A percentile compares a stretch with the other conserved stretches of the same genome.
phyloP scores from a whole-genome alignment of 2,797 vertebrate species.

The Pseudomugil tenellus region DNA sequence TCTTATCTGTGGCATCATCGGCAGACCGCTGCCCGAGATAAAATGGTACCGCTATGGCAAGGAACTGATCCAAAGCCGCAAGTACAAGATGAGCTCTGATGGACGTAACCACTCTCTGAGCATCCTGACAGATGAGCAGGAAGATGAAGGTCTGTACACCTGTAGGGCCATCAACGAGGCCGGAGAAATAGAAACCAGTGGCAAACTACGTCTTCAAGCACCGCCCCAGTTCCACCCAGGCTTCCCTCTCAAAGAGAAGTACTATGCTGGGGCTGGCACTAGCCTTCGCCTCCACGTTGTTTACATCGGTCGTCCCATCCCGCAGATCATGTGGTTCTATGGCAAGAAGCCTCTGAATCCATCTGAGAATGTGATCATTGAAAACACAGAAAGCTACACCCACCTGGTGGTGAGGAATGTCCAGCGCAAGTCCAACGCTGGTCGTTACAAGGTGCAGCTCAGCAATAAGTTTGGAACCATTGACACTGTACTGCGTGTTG shows the following conservation, averaged over 20 bases:
- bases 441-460: conserved; percentile 97
- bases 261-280: conserved; percentile 90
- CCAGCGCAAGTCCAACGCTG: conserved; percentile 93
- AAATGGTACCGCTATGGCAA: conserved; percentile 98
- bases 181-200: conserved; percentile 95
- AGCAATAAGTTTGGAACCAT: conserved; percentile 93
- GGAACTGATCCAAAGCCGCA: conserved; percentile 95
- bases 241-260: conserved; percentile 97
- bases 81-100: conserved; percentile 99
- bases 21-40: conserved; percentile 97
- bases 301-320: conserved; percentile 97
- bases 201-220: conserved; percentile 93
- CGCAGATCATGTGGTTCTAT: conserved; percentile 98
- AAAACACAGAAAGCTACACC: conserved; percentile 97
- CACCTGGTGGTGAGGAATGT: conserved; percentile 96
- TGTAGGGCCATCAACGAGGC: conserved; percentile 94
- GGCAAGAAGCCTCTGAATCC: conserved; percentile 93
- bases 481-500: conserved; percentile 91
- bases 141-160: conserved; percentile 97
- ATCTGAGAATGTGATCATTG: conserved; percentile 91
- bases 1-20: conserved; percentile 92
- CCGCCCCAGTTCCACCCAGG: conserved; percentile 95
- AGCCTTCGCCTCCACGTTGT: conserved; percentile 95
- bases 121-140: conserved; percentile 95
- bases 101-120: conserved; percentile 94